Evolutionary conservation across 2,888 invertebrate genomes (phyloP).

Genomic region (Chymomyza amoena): DNA sequence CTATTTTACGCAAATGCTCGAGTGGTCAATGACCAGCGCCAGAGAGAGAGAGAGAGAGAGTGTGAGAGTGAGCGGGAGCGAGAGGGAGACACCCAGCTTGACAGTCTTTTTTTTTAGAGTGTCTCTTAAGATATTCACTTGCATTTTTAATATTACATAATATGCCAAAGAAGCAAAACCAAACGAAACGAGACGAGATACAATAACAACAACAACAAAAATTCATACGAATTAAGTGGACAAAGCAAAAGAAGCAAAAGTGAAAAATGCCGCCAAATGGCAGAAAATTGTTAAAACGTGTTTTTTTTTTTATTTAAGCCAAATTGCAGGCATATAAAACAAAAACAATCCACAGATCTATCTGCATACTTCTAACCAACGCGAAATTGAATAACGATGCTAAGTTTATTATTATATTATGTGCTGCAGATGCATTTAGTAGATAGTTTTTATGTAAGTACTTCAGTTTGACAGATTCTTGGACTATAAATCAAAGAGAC

Average conservation of each 20-base stretch:
- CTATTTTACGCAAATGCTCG: conserved; percentile 65
- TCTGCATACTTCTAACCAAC: background rate
- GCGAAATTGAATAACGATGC: background rate
- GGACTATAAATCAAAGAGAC: background rate
- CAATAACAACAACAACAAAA: background rate
- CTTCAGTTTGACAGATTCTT: background rate
- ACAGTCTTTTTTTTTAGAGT: conserved; percentile 2
- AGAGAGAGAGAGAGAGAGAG: no score
- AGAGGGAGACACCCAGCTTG: background rate
- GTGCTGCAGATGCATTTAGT: background rate
- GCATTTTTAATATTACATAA: conserved; percentile 55
- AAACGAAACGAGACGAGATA: background rate
- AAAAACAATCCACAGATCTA: background rate
- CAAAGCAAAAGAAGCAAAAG: conserved; percentile 42
- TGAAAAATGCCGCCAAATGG: conserved; percentile 35
- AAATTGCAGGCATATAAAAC: background rate
- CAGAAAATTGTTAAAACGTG: conserved; percentile 66
- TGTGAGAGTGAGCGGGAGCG: background rate
- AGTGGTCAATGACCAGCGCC: background rate
- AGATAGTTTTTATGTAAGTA: background rate
- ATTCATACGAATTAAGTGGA: background rate
- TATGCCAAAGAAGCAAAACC: conserved; percentile 58
- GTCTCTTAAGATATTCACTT: conserved; percentile 28
- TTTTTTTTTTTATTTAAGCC: conserved; percentile 39
- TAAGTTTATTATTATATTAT: background rate